Base-by-base conservation (phyloP, 2,888 invertebrate genomes). In the Busseola fusca region DNA sequence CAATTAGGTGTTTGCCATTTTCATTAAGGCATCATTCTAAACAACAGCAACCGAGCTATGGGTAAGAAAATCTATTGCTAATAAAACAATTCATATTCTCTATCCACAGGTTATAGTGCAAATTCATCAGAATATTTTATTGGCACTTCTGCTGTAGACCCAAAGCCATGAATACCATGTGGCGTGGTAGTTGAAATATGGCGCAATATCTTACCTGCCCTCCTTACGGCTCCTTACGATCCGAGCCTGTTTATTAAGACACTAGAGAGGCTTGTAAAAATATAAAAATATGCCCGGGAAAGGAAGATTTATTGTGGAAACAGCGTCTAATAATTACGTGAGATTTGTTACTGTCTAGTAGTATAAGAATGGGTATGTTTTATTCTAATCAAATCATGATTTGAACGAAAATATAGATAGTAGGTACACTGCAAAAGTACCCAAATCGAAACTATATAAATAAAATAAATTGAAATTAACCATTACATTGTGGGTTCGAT, bases 131-230 rank as follows among this genome's bases (percentile, higher is more conserved):
- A 85, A 84, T 78, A 76, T 34, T 34, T 34, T 34, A 34, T 34
- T 34, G 78, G 67, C 74, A 84, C 80, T 81, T 84, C 27, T 78
- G 63, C 72, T 84, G 81, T 84, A 82, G 83, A 85, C 84, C 82
- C 78, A 59, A 76, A 67, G 81, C 85, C 76, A 85, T 88, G 86
- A 85, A 87, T 82, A 86, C 79, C 89, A 90, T 82, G 86, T 87
- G 91, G 86, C 84, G 87, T 82, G 75, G 78, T 84, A 80, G 78
- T 84, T 89, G 87, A 90, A 88, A 87, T 90, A 91, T 88, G 84
- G 80, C 81, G 84, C 81, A 87, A 89, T 89, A 89, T 86, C 85
- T 89, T 87, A 86, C 84, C 80, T 82, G 73, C 62, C 67, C 76
- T 75, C 69, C 64, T 74, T 68, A 68, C 64, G 72, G 64, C 66